These are phyloP conservation scores for Folsomia candida DNA, from an alignment of 2,888 invertebrate genomes.

Conservation along the genomic window DNA sequence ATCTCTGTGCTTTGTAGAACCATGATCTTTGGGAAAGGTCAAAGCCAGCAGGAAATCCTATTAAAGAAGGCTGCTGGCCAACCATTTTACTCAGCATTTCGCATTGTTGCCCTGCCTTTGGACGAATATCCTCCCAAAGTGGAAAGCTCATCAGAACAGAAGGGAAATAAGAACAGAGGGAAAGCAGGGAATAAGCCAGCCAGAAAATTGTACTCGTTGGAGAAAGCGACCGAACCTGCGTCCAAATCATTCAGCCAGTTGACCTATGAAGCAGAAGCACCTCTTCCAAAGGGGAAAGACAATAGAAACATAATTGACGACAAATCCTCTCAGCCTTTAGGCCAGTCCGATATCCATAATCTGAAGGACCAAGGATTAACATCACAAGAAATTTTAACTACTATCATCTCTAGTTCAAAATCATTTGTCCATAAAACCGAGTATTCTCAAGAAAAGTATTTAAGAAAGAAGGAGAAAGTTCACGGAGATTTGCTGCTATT, in stretches of 20 bases:
- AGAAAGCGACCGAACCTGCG: conserved; percentile 20
- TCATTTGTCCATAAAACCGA: conserved; percentile 88
- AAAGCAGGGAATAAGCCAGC: not conserved
- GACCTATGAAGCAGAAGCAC: conserved; percentile 22
- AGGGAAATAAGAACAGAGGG: not conserved
- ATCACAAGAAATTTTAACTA: conserved; percentile 79
- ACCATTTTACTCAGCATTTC: conserved; percentile 39
- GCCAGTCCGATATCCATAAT: conserved; percentile 76
- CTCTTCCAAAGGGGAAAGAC: conserved; percentile 33
- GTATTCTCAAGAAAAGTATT: conserved; percentile 83
- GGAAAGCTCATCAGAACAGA: conserved; percentile 9
- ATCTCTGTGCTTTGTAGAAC: conserved; percentile 30
- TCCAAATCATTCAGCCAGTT: conserved; percentile 25
- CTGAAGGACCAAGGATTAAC: conserved; percentile 73
- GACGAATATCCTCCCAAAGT: conserved; percentile 14
- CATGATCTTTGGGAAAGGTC: conserved; percentile 40
- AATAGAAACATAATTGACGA: conserved; percentile 40
- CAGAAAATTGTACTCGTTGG: conserved; percentile 27
- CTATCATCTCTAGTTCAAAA: conserved; percentile 83
- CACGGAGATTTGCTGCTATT: conserved; percentile 81
- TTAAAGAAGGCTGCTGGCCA: conserved; percentile 36
- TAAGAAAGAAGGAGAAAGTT: conserved; percentile 91
- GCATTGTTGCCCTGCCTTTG: conserved; percentile 28
- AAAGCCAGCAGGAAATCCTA: conserved; percentile 38
- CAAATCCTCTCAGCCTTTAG: conserved; percentile 71